A percentile compares a stretch with the other conserved stretches of the same genome.
phyloP scores from a whole-genome alignment of 30 jellyfish, hydroid and myxozoan species.

The Turritopsis dohrnii region DNA sequence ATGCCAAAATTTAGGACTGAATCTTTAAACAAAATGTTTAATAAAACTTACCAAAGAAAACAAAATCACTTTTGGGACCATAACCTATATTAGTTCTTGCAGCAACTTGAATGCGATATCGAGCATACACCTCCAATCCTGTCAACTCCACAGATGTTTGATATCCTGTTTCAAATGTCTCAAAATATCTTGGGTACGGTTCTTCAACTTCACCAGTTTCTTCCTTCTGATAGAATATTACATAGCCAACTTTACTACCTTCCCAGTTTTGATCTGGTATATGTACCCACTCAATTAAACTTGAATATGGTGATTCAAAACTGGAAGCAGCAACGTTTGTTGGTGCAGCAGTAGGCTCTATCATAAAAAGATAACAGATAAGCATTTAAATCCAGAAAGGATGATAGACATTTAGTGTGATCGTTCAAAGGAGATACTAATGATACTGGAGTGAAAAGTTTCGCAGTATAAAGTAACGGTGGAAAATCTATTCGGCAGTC shows the following conservation, averaged over 20 bases:
- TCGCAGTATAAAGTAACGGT: too few relatives aligned
- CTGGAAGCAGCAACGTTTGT: constrained; percentile 5
- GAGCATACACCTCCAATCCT: constrained; percentile 6
- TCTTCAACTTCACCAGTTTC: constrained; percentile 3
- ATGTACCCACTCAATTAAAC: constrained; percentile 10
- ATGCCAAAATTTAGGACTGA: background rate
- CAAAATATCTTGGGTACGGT: background rate
- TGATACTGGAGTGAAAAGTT: too few relatives aligned
- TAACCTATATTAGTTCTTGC: constrained; percentile 6
- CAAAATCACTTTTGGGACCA: constrained; percentile 6
- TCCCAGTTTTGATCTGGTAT: constrained; percentile 9
- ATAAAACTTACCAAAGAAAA: background rate
- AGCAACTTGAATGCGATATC: background rate
- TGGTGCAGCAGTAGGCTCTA: constrained; percentile 14
- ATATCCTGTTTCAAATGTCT: background rate
- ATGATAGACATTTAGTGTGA: background rate
- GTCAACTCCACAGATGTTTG: background rate
- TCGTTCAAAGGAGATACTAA: background rate
- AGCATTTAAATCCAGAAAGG: background rate
- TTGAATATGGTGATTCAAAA: constrained; percentile 9
- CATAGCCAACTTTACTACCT: background rate
- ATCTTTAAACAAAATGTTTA: background rate
- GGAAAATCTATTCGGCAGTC: too few relatives aligned
- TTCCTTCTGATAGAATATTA: background rate
- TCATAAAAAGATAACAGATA: background rate